Evolutionary conservation across 2,113 vertebrate genomes (phyloP), one percentile per base, ranked within the genome.

Genomic region (Hassar affinis): DNA sequence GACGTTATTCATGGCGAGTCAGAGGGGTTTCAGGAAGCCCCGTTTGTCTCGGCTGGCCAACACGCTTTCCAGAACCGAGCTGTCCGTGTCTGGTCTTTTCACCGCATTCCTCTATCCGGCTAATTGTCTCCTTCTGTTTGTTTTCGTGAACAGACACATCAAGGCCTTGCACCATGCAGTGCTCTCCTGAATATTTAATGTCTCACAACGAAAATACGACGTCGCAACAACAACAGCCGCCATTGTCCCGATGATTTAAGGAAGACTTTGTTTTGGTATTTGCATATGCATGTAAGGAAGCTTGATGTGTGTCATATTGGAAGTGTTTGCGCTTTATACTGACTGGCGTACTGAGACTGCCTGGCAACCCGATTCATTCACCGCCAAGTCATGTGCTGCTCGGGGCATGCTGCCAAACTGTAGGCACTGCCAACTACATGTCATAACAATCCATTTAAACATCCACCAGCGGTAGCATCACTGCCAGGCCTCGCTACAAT

Each of bases 361-460:
- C 81, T 83, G 81, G 68, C 74, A 76, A 81, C 80, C 68, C 72
- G 54, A 86, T 82, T 83, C 76, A 75, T 80, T 83, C 77, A 38
- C 71, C 57, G 66, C 78, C 57, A 75, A 75, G 47, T 83, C 10
- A 49, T 83, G 57, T 75, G 68, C 76, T 62, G 68, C 71, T 38
- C 15, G 38, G 56, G 85, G 82, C 79, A 77, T 22, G 33, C 56
- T 84, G 82, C 85, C 82, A 86, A 84, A 59, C 52, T 25, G 45
- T 69, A 78, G 82, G 71, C 77, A 78, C 81, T 80, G 81, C 81
- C 80, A 86, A 61, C 49, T 25, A 75, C 77, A 75, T 80, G 81
- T 83, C 81, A 83, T 56, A 81, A 85, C 84, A 85, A 82, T 83
- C 80, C 66, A 84, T 66, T 80, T 74, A 84, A 83, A 83, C 59